These are phyloP conservation scores for Formica selysi DNA, from an alignment of 1,140 invertebrate species.

Conservation along the genomic window DNA sequence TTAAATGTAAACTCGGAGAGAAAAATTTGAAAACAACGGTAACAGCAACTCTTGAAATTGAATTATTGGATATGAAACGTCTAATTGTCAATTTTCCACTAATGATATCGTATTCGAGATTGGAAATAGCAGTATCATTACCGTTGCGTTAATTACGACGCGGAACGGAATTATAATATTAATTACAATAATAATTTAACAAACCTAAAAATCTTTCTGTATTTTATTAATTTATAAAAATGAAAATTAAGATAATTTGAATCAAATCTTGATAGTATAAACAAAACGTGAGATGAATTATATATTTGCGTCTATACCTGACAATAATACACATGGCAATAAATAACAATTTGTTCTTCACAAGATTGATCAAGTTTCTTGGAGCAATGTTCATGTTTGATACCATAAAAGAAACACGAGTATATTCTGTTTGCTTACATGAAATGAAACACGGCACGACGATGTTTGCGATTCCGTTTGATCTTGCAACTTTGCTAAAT, in stretches of 20 bases:
- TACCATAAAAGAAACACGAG: not conserved
- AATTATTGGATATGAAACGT: constrained; percentile 19
- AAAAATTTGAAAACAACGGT: not conserved
- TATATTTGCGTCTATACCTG: not conserved
- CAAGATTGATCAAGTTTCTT: not conserved
- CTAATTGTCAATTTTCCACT: not conserved
- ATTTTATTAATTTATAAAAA: not conserved
- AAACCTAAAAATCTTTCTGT: not conserved
- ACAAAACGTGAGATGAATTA: not conserved
- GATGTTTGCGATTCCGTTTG: constrained; percentile 12
- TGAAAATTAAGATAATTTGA: not conserved
- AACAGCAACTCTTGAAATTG: constrained; percentile 23
- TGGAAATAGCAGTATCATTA: constrained; percentile 6
- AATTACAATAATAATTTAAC: constrained; percentile 1
- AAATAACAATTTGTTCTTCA: constrained; percentile 3
- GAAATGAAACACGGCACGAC: constrained; percentile 20
- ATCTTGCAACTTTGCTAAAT: constrained; percentile 38
- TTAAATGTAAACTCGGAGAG: not conserved
- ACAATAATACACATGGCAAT: too few relatives aligned
- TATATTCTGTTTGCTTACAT: constrained; percentile 20
- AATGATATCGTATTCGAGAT: not conserved
- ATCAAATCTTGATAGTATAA: not conserved
- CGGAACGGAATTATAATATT: not conserved
- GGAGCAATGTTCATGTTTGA: constrained; percentile 5
- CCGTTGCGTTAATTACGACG: not conserved